phyloP scores from a whole-genome alignment of 2,888 invertebrate species.

The Dasypogon diadema region DNA sequence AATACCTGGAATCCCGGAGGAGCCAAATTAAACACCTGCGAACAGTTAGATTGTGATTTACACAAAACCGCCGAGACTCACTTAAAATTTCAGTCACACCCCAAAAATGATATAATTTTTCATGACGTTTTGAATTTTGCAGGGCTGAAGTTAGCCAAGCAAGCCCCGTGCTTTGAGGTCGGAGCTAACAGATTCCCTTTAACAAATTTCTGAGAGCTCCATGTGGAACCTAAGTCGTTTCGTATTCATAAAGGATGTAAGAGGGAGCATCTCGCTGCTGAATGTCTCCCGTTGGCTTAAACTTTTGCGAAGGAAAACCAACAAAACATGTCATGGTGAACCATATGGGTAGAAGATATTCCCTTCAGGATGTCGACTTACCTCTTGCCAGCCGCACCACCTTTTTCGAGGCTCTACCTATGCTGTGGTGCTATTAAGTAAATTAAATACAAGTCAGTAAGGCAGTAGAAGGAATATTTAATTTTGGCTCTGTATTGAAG shows the following conservation, averaged over 20 bases:
- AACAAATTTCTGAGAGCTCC: conserved; percentile 30
- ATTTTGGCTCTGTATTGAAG: conserved; percentile 23
- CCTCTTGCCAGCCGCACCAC: conserved; percentile 21
- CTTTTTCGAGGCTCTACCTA: background rate
- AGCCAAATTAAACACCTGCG: conserved; percentile 51
- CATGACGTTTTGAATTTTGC: conserved; percentile 49
- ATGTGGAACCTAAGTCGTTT: conserved; percentile 28
- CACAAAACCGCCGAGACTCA: conserved; percentile 45
- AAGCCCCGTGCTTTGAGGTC: background rate
- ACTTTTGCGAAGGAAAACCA: conserved; percentile 42
- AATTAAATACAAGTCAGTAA: conserved; percentile 50
- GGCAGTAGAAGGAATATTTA: conserved; percentile 37
- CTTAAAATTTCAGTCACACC: conserved; percentile 51
- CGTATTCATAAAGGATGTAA: conserved; percentile 51
- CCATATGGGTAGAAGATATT: conserved; percentile 46
- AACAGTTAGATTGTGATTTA: conserved; percentile 50
- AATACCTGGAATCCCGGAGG: background rate
- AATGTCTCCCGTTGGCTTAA: conserved; percentile 46
- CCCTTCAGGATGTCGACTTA: conserved; percentile 24
- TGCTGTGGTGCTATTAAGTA: conserved; percentile 37
- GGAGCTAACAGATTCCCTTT: conserved; percentile 39
- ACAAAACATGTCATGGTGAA: conserved; percentile 46
- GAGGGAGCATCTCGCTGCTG: conserved; percentile 29
- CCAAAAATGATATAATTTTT: conserved; percentile 50
- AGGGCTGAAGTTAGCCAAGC: background rate